These are phyloP conservation scores for Loriculus beryllinus DNA, from an alignment of 2,797 vertebrate genomes.

Conservation along the genomic window DNA sequence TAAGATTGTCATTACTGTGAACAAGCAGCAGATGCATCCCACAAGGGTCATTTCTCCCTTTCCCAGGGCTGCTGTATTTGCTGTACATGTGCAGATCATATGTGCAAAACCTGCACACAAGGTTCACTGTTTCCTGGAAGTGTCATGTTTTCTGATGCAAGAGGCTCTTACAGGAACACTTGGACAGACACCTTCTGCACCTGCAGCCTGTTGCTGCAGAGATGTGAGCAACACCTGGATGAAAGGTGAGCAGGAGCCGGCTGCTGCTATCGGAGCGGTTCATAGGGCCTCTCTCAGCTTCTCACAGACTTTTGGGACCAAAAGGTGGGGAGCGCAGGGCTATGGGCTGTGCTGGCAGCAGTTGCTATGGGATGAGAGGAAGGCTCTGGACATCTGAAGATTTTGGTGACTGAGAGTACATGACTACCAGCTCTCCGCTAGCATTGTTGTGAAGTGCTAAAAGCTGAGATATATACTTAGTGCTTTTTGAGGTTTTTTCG, in stretches of 20 bases:
- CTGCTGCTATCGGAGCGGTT: background rate
- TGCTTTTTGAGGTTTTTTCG: background rate
- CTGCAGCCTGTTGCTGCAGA: background rate
- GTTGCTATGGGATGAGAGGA: background rate
- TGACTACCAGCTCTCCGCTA: background rate
- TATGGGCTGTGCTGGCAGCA: background rate
- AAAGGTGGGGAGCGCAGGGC: background rate
- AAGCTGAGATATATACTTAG: background rate
- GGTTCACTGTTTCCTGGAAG: background rate
- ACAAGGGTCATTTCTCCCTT: background rate
- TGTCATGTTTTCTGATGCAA: rapidly evolving
- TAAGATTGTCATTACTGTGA: background rate
- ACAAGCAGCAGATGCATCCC: background rate
- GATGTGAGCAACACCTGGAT: background rate
- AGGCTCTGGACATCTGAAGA: background rate
- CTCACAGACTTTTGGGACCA: background rate
- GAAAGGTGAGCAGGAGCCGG: background rate
- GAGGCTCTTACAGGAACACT: background rate
- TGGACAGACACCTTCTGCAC: background rate
- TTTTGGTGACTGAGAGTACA: background rate
- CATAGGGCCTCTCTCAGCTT: background rate
- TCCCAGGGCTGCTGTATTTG: background rate
- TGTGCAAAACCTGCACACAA: background rate
- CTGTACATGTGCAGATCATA: background rate
- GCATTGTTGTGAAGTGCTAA: background rate